phyloP scores from a whole-genome alignment of 2,113 vertebrate genomes.

The Lampris megalopsis region DNA sequence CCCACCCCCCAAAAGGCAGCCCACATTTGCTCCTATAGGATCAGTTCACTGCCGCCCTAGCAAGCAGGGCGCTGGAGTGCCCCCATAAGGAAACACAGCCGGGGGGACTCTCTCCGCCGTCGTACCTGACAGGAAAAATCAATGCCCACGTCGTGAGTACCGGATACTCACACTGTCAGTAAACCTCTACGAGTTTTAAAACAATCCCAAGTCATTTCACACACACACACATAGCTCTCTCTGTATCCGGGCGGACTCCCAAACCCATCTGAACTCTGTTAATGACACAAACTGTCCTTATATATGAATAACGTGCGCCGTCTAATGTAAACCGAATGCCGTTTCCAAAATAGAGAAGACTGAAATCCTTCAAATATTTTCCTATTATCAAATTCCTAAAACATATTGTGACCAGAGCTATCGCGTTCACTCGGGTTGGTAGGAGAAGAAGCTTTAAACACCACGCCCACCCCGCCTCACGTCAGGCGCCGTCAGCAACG shows the following conservation, averaged over 20 bases:
- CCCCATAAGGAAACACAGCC: background rate
- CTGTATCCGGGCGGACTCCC: too few relatives aligned
- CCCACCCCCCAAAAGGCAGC: conserved; percentile 1
- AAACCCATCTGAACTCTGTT: too few relatives aligned
- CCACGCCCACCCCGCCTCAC: background rate
- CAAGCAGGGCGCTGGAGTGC: background rate
- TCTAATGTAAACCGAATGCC: background rate
- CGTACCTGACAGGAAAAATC: conserved; percentile 25
- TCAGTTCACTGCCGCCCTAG: conserved; percentile 25
- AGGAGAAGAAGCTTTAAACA: background rate
- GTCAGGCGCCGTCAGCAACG: conserved; percentile 7
- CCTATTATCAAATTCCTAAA: background rate
- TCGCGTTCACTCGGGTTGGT: background rate
- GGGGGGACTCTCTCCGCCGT: conserved; percentile 12
- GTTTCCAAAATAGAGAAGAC: background rate
- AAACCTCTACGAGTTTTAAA: too few relatives aligned
- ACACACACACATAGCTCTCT: too few relatives aligned
- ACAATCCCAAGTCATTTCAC: too few relatives aligned
- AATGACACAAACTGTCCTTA: background rate
- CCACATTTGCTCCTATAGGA: conserved; percentile 21
- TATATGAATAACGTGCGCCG: background rate
- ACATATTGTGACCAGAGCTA: background rate
- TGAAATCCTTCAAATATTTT: background rate
- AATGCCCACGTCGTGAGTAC: background rate
- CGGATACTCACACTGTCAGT: background rate